Conservation (phyloP, 2,113 vertebrate genomes). For the Protomyctophum bolini region DNA sequence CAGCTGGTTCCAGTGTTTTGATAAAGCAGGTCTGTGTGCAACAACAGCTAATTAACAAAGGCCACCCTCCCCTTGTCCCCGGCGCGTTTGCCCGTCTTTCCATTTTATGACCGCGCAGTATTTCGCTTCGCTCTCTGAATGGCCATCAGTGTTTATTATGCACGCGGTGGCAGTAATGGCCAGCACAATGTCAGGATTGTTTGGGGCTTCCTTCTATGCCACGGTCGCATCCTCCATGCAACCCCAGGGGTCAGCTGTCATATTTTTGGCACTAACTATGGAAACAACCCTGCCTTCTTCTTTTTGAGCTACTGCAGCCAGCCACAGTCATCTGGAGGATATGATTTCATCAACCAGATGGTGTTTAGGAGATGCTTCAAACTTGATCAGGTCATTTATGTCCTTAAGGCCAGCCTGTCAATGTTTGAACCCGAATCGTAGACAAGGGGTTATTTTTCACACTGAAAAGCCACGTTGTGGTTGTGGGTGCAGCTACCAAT, state of each 20-base stretch:
- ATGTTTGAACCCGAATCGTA: too few relatives aligned
- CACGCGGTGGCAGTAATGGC: slow-evolving; percentile 53
- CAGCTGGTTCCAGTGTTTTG: slow-evolving; percentile 90
- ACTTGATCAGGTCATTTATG: not conserved
- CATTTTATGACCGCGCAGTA: slow-evolving; percentile 78
- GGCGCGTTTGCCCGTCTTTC: slow-evolving; percentile 71
- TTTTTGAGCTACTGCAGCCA: slow-evolving; percentile 27
- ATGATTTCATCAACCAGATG: slow-evolving; percentile 53
- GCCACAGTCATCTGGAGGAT: slow-evolving; percentile 45
- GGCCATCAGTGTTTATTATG: slow-evolving; percentile 73
- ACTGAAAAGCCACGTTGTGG: too few relatives aligned
- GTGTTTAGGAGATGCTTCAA: slow-evolving; percentile 2
- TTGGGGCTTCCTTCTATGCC: slow-evolving; percentile 60
- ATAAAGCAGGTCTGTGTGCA: slow-evolving; percentile 83
- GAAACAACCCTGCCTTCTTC: slow-evolving; percentile 38
- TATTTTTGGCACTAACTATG: slow-evolving; percentile 64
- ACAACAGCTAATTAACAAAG: slow-evolving; percentile 92
- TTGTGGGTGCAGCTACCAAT: too few relatives aligned
- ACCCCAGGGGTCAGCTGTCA: slow-evolving; percentile 65
- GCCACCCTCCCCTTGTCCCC: slow-evolving; percentile 69
- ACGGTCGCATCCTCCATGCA: slow-evolving; percentile 45
- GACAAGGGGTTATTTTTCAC: too few relatives aligned
- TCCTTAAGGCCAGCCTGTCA: too few relatives aligned
- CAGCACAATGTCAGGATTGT: slow-evolving; percentile 72
- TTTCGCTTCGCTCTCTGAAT: slow-evolving; percentile 66